phyloP scores from a whole-genome alignment of 92 coral and sea anemone species.

The Muricea muricata region DNA sequence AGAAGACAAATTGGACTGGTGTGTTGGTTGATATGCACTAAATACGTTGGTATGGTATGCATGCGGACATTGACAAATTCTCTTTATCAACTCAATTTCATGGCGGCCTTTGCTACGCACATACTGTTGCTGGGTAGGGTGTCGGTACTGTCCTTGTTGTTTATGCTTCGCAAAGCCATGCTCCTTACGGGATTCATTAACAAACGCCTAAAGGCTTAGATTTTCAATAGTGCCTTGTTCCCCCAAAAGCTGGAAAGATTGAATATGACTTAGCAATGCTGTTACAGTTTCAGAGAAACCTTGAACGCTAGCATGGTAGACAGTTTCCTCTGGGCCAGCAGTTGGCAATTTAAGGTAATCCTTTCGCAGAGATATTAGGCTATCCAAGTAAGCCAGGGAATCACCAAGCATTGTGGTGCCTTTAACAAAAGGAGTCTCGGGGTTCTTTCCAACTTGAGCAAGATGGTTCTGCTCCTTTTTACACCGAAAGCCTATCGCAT shows the following conservation, averaged over 20 bases:
- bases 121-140: conserved; percentile 72
- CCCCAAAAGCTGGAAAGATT: conserved; percentile 34
- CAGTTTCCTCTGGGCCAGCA: conserved; percentile 69
- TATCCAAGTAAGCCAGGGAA: conserved; percentile 11
- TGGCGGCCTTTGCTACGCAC: conserved; percentile 59
- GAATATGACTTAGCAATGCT: conserved; percentile 47
- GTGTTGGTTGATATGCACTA: conserved; percentile 73
- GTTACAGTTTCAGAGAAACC: conserved; percentile 58
- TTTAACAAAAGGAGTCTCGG: neutral
- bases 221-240: conserved; percentile 11
- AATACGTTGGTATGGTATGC: conserved; percentile 70
- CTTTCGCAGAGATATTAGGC: conserved; percentile 26
- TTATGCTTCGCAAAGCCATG: conserved; percentile 81
- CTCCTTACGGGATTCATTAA: conserved; percentile 80
- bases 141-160: conserved; percentile 74
- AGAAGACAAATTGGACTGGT: conserved; percentile 55
- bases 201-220: conserved; percentile 68
- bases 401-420: neutral
- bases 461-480: conserved; percentile 63
- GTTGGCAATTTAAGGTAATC: conserved; percentile 23
- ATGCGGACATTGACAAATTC: conserved; percentile 73
- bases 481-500: conserved; percentile 64
- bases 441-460: neutral
- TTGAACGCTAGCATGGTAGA: conserved; percentile 48
- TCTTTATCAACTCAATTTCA: conserved; percentile 70